These are phyloP conservation scores for Pseudonaja textilis DNA, from an alignment of 2,113 vertebrate genomes.

Conservation along the genomic window DNA sequence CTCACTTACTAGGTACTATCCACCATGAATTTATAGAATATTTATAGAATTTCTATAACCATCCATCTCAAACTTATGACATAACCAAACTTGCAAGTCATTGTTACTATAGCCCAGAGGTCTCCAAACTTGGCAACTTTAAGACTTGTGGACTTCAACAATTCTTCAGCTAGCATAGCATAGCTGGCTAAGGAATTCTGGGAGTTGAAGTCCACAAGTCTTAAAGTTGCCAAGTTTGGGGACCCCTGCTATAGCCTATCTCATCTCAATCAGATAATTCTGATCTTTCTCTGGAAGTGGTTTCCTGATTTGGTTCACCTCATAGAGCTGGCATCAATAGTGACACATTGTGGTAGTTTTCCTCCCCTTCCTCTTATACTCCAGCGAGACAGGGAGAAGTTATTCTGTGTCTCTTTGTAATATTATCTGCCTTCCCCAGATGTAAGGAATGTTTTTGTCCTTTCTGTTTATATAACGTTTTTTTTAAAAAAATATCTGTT, in stretches of 20 bases:
- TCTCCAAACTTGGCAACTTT: too few relatives aligned
- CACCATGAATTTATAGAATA: not conserved
- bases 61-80: not conserved
- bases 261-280: not conserved
- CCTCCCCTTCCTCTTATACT: not conserved
- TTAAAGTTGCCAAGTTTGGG: too few relatives aligned
- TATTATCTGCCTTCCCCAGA: not conserved
- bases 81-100: not conserved
- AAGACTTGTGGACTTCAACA: too few relatives aligned
- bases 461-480: not conserved
- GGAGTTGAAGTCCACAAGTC: too few relatives aligned
- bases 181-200: too few relatives aligned
- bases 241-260: not conserved
- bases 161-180: too few relatives aligned
- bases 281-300: not conserved
- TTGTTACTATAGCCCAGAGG: not conserved
- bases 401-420: not conserved
- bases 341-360: not conserved
- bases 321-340: not conserved
- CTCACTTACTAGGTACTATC: not conserved
- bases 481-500: not conserved
- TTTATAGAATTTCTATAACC: not conserved
- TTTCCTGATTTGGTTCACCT: not conserved
- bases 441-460: not conserved
- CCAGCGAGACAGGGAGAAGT: not conserved